Base-by-base conservation (phyloP, 2,113 vertebrate genomes). In the Dasyornis broadbenti region DNA sequence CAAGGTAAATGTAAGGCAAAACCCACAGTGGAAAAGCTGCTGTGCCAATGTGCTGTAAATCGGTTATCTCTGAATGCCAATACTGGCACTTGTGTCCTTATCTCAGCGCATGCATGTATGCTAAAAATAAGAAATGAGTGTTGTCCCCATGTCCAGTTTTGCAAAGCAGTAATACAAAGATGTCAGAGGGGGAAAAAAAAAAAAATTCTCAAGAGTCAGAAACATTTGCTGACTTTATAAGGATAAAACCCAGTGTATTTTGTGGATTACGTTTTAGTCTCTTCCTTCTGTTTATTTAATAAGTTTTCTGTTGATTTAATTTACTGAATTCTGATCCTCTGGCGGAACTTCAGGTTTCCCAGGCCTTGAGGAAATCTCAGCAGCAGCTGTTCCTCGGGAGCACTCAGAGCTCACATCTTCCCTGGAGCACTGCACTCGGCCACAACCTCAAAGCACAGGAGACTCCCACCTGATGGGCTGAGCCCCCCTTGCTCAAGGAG, bases 271-370 rank as follows among this genome's bases (percentile, higher is more conserved):
- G 0, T 64, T 93, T 81, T 72, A 63, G 60, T 27, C 49, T 93
- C 89, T 93, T 95, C 64, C 49, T 95, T 94, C 60, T 92, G 82
- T 88, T 96, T 92, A 84, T 95, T 92, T 89, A 95, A 96, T 83
- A 86, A 22, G 18, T 84, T 84, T 96, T 81, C 61, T 78, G 72
- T 60, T 94, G 71, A 93, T 93, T 88, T 90, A 70, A 88, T 96
- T 94, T 83, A 83, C 82, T 93, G 77, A 95, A 94, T 86, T 90
- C 70, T 82, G 75, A 57, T 87, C 73, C 73, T 88, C 79, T 3
- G 6, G 42, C 72, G 13, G 82, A 90, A 89, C 56, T 80, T 50
- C 63, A 83, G 54, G 70, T n/a, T 95, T 92, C 23, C 70, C 66
- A 94, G 90, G 68, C 79, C 64, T 66, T 54, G 53, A 66, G 56